These are phyloP conservation scores for Cladopsammia gracilis DNA, from an alignment of 64 coral and sea anemone species.

Conservation along the genomic window DNA sequence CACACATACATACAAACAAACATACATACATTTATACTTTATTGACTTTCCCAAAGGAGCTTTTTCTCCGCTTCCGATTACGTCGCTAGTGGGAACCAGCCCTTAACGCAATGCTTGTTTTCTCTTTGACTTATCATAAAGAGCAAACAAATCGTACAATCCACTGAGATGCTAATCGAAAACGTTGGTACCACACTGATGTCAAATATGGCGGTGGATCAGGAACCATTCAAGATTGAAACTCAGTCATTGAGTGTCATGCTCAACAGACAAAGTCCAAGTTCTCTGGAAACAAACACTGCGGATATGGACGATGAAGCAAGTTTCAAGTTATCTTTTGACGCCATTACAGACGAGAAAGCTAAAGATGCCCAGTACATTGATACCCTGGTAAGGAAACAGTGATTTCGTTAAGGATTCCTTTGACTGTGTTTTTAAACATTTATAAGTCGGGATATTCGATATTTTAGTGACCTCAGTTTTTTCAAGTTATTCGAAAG, in stretches of 20 bases:
- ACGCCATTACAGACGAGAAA: background rate
- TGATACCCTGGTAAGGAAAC: slow-evolving; percentile 47
- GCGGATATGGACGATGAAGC: too few species aligned
- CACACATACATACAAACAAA: too few species aligned
- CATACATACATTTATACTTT: too few species aligned
- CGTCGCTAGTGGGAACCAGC: too few species aligned
- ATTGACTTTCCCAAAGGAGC: too few species aligned
- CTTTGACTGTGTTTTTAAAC: background rate
- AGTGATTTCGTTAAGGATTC: background rate
- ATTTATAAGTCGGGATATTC: background rate
- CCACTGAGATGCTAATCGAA: background rate
- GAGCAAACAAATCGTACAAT: too few species aligned
- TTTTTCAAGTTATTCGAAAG: too few species aligned
- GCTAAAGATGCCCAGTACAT: slow-evolving; percentile 11
- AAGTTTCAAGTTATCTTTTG: background rate
- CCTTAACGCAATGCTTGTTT: too few species aligned
- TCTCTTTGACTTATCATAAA: too few species aligned
- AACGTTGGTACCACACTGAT: background rate
- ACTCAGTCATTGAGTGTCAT: slow-evolving; percentile 75
- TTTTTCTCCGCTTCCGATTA: too few species aligned
- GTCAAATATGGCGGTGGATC: background rate
- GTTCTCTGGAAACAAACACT: background rate
- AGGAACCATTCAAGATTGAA: slow-evolving; percentile 39
- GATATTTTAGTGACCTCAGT: too few species aligned
- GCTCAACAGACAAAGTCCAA: slow-evolving; percentile 58